Evolutionary conservation across 1,140 invertebrate genomes (phyloP), one percentile per base, ranked within the genome.

Genomic region (Drosophila rhopaloa): DNA sequence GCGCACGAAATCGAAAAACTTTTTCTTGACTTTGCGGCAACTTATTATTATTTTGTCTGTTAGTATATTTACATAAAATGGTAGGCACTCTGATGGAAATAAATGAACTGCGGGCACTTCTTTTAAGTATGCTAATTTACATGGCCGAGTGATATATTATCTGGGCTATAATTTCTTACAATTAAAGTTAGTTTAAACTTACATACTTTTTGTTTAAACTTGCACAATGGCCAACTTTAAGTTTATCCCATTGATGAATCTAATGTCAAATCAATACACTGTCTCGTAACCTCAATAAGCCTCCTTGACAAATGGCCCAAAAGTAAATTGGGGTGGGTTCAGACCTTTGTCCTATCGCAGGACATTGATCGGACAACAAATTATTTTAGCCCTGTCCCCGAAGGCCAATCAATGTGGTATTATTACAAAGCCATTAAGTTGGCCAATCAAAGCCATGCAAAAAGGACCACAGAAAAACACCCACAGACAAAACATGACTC

Each of bases 381-480:
- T 86, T 75, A 44, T 66, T 66, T 43, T 68, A 43, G 66, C 41
- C 43, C 19, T 46, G 27, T 47, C 54, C 60, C 78, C 48, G 24
- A 27, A 29, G 58, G 83, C 70, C 72, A 83, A 79, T 88, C 75
- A 82, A 61, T 35, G 50, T 60, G 61, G 63, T 72, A 66, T 81
- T 75, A 86, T 88, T 86, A 79, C 83, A 79, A 88, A 82, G 71
- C 76, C 83, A 88, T 86, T 88, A 86, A 68, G 61, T 76, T 63
- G 59, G 76, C 50, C 72, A 88, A 83, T 88, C 83, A 83, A 73
- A 72, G 53, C 38, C 55, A 79, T 79, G 79, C 82, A 72, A 85
- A 86, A 82, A 79, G 14, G 16, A 40, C 61, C 51, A 35, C 27
- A 19, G 29, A 44, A 35, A 35, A 63, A 16, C 35, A 41, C 32